Base-by-base conservation (phyloP, 2,888 invertebrate species). In the Catocala sponsa region DNA sequence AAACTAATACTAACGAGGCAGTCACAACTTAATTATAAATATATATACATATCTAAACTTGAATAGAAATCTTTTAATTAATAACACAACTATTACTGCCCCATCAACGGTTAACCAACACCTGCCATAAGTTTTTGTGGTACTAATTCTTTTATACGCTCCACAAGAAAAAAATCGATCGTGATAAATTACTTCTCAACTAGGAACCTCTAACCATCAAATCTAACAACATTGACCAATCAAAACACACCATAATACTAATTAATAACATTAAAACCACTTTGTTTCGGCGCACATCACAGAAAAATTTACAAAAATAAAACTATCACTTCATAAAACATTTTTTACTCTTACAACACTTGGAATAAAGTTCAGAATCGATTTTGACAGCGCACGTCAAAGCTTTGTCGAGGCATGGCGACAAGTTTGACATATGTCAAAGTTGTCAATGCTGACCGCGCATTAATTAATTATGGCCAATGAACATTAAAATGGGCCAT, bases 371-470 rank as follows among this genome's bases (percentile, higher is more conserved):
- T 55, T 63, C 51, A 76, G 65, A 71, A 70, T 70, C 15, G 25
- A 42, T 51, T 68, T 65, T 69, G 76, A 78, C 71, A 69, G 70
- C 38, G 1, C 43, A 43, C 63, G 66, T 71, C 68, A 68, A 53
- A 65, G 61, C 59, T 63, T 78, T 72, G 79, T 68, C 61, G 62
- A 55, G 55, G 62, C 51, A 43, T 73, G 77, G 80, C 82, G 87
- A 88, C 87, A 87, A 79, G 82, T 82, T 78, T 87, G 91, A 92
- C 91, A 91, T 84, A 72, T 89, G 92, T 92, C 91, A 88, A 76
- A 76, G 78, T 78, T 89, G 92, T 91, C 91, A 87, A 76, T 76
- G 78, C 76, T 78, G 78, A 81, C 76, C 80, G 82, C 80, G 83
- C 83, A 86, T 89, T 89, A 87, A 89, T 90, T 90, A 89, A 90